Evolutionary conservation across 2,888 invertebrate genomes (phyloP).

Genomic region (Cenopis cana): DNA sequence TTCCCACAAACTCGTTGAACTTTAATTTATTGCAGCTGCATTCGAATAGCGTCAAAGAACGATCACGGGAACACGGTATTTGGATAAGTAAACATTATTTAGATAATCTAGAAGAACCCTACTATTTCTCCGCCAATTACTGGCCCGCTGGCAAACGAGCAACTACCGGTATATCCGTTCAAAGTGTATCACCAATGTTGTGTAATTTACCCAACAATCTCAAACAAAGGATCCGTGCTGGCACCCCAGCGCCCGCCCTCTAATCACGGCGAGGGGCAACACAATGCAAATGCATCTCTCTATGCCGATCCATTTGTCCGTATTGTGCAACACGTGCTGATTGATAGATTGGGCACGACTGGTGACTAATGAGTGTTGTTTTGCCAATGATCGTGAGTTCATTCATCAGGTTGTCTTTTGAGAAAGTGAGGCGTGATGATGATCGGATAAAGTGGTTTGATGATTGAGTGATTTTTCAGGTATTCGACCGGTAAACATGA

Average conservation of each 20-base stretch:
- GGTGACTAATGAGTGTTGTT: slow-evolving; percentile 8
- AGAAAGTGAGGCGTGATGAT: slow-evolving; percentile 9
- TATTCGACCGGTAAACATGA: neutral
- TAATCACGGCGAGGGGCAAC: slow-evolving; percentile 10
- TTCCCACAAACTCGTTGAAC: neutral
- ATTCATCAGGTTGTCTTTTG: slow-evolving; percentile 26
- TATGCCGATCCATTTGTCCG: slow-evolving; percentile 12
- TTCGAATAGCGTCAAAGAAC: neutral
- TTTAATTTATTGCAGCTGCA: neutral
- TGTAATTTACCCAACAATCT: slow-evolving; percentile 14
- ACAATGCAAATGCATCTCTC: slow-evolving; percentile 30
- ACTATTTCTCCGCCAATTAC: neutral
- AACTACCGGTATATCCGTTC: neutral
- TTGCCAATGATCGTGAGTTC: slow-evolving; percentile 30
- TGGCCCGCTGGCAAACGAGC: slow-evolving; percentile 3
- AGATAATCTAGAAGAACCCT: neutral
- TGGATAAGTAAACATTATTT: neutral
- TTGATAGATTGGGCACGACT: slow-evolving; percentile 37
- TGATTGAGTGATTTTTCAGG: slow-evolving; percentile 14
- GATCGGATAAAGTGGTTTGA: slow-evolving; percentile 20
- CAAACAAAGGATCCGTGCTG: slow-evolving; percentile 10
- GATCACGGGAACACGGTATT: neutral
- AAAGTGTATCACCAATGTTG: slow-evolving; percentile 11
- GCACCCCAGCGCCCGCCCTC: slow-evolving; percentile 12
- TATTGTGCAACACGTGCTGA: slow-evolving; percentile 19